Evolutionary conservation across 2,113 vertebrate species (phyloP).

Genomic region (Tychaedon coryphoeus): DNA sequence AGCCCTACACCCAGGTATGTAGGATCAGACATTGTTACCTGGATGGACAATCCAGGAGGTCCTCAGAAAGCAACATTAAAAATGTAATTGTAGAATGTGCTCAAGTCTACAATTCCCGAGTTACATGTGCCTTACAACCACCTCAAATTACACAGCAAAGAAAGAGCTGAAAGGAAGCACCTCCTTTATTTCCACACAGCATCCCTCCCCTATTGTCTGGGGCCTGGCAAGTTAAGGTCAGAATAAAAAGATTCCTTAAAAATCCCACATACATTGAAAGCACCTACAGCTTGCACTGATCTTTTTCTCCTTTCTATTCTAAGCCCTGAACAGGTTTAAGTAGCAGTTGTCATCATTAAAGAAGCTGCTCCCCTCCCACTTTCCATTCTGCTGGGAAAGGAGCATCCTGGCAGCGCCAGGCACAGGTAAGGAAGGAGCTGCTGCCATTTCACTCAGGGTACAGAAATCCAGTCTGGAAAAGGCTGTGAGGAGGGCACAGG

Average conservation of each 20-base stretch:
- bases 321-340: neutral
- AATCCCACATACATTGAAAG: neutral
- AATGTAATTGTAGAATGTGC: neutral
- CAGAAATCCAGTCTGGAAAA: neutral
- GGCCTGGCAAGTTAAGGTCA: neutral
- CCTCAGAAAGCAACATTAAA: neutral
- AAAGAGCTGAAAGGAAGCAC: neutral
- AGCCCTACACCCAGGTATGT: rapidly evolving
- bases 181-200: neutral
- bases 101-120: neutral
- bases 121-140: neutral
- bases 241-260: neutral
- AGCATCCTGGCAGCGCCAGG: neutral
- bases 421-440: neutral
- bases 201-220: neutral
- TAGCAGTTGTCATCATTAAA: neutral
- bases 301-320: neutral
- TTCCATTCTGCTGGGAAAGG: neutral
- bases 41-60: neutral
- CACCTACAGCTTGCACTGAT: neutral
- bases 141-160: neutral
- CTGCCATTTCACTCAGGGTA: rapidly evolving
- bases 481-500: neutral
- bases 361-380: neutral
- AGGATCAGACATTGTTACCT: rapidly evolving